Evolutionary conservation across 1,140 invertebrate genomes (phyloP).

Genomic region (Achroia grisella): DNA sequence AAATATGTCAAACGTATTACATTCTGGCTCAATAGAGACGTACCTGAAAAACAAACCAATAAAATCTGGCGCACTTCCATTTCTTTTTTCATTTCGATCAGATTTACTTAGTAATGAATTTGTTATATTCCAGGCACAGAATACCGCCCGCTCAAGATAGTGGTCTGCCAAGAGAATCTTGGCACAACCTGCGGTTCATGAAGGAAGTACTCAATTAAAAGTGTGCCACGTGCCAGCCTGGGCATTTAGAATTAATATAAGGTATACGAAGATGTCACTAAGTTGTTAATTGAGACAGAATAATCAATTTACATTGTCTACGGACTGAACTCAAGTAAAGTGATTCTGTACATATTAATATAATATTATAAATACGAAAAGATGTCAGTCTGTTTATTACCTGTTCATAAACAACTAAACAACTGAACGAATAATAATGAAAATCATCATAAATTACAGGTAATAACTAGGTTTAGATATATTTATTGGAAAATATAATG

Average conservation of each 20-base stretch:
- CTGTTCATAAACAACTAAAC: too few species aligned
- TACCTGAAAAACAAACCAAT: background rate
- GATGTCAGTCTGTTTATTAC: too few species aligned
- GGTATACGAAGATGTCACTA: background rate
- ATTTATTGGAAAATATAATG: too few species aligned
- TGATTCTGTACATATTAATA: too few species aligned
- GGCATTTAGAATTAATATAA: slow-evolving; percentile 2
- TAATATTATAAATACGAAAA: too few species aligned
- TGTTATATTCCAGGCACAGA: slow-evolving; percentile 25
- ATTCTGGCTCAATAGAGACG: background rate
- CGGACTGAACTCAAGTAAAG: too few species aligned
- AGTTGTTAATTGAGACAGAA: slow-evolving; percentile 5
- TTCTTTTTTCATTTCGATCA: slow-evolving; percentile 16
- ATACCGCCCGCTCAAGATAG: slow-evolving; percentile 10
- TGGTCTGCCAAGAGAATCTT: slow-evolving; percentile 21
- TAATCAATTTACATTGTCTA: too few species aligned
- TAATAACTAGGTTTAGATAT: too few species aligned
- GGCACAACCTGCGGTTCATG: slow-evolving; percentile 4
- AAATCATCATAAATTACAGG: too few species aligned
- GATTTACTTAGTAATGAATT: slow-evolving; percentile 27
- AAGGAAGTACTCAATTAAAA: slow-evolving; percentile 20
- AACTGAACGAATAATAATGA: too few species aligned
- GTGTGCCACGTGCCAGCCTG: slow-evolving; percentile 11
- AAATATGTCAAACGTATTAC: too few species aligned
- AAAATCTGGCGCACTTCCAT: slow-evolving; percentile 7